A percentile compares a stretch with the other conserved stretches of the same genome.
phyloP scores from a whole-genome alignment of 1,140 invertebrate genomes.

The Halesus radiatus region DNA sequence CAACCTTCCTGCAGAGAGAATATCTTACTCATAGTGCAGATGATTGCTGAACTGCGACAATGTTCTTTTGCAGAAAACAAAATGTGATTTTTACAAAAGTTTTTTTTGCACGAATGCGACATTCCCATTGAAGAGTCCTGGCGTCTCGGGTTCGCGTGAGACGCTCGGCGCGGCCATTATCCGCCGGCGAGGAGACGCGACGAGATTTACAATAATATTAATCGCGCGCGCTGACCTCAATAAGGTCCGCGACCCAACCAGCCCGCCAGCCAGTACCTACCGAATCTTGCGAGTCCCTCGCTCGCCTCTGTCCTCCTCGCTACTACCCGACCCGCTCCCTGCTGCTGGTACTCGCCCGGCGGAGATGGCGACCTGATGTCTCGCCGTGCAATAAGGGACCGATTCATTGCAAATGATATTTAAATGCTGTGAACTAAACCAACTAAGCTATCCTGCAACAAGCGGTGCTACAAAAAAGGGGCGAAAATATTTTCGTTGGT shows the following conservation, averaged over 20 bases:
- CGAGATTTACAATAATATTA: conserved; percentile 33
- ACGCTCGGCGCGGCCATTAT: conserved; percentile 1
- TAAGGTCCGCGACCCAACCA: conserved; percentile 29
- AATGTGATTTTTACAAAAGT: too few species aligned
- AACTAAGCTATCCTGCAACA: too few species aligned
- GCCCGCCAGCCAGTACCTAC: neutral
- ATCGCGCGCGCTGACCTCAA: conserved; percentile 37
- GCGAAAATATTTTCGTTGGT: too few species aligned
- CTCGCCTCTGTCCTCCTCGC: too few species aligned
- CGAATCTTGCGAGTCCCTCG: neutral
- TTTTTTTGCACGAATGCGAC: neutral
- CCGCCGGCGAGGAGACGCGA: conserved; percentile 11
- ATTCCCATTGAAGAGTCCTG: neutral
- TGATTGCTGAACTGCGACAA: too few species aligned
- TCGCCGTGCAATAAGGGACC: neutral
- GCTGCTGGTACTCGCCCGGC: too few species aligned
- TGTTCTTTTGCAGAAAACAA: neutral
- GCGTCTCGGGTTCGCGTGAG: neutral
- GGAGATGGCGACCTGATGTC: neutral
- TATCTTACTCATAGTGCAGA: too few species aligned
- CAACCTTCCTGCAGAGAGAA: too few species aligned
- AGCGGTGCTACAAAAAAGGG: too few species aligned
- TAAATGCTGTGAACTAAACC: too few species aligned
- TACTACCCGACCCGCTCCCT: too few species aligned
- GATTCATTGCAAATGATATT: too few species aligned